phyloP scores from a whole-genome alignment of 2,113 vertebrate genomes.

The Megaceryle torquata region DNA sequence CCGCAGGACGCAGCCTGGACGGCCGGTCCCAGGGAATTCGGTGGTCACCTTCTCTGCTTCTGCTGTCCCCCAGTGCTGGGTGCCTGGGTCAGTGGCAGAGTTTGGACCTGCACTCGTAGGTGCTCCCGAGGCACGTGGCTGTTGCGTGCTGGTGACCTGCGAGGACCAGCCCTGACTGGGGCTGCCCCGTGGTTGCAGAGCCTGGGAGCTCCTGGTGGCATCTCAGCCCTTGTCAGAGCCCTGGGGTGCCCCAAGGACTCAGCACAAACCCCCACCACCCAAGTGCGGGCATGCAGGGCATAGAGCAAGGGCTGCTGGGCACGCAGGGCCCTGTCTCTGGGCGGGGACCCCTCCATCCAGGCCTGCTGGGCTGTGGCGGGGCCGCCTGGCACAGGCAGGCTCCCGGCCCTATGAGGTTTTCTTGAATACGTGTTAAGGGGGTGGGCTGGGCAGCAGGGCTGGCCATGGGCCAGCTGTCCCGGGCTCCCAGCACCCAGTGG shows the following conservation, averaged over 20 bases:
- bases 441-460: neutral
- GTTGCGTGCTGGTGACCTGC: rapidly evolving
- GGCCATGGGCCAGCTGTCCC: neutral
- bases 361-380: neutral
- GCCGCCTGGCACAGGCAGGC: neutral
- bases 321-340: neutral
- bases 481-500: neutral
- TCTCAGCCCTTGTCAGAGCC: neutral
- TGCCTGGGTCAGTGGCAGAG: rapidly evolving
- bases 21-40: rapidly evolving
- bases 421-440: neutral
- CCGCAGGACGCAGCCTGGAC: rapidly evolving
- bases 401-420: neutral
- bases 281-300: neutral
- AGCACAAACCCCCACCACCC: neutral
- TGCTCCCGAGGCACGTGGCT: neutral
- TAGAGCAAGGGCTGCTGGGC: neutral
- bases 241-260: rapidly evolving
- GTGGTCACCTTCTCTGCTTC: neutral
- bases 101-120: rapidly evolving
- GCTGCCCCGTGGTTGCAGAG: neutral
- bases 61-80: neutral
- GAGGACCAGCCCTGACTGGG: neutral
- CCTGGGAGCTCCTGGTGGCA: neutral
- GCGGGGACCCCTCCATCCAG: neutral